Evolutionary conservation across 1,140 invertebrate genomes (phyloP), one percentile per base, ranked within the genome.

Genomic region (Penaeus indicus): DNA sequence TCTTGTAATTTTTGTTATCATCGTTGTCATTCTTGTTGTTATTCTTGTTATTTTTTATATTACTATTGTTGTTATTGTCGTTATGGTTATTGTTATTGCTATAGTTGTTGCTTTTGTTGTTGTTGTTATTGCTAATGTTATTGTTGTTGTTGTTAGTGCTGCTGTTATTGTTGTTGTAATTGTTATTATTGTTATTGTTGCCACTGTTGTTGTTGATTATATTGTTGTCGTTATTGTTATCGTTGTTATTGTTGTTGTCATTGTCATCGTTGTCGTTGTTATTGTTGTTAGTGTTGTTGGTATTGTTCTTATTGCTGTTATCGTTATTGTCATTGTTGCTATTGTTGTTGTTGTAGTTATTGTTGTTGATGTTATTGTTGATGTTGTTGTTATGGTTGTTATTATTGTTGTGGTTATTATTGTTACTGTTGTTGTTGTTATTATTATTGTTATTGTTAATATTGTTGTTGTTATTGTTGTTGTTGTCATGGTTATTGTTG

Each of bases 191-290:
- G 16, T 64, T 64, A n/a, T n/a, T n/a, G n/a, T n/a, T n/a, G n/a
- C n/a, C n/a, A 64, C n/a, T 64, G n/a, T 64, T 64, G n/a, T 64
- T 64, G n/a, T 64, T n/a, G n/a, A 64, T 64, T 18, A 18, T 64
- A 64, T 64, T 64, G n/a, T 64, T 64, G 63, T 64, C 16, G n/a
- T 64, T 18, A 64, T 64, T 64, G 16, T n/a, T n/a, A 64, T 64
- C n/a, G n/a, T 64, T 64, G n/a, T 64, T 64, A 64, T 64, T n/a
- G n/a, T 64, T 16, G n/a, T 18, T 64, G n/a, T 64, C n/a, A 64
- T 64, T 64, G n/a, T n/a, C n/a, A 64, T 64, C n/a, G n/a, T 64
- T n/a, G n/a, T 64, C n/a, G n/a, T 64, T 64, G n/a, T 64, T 64
- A 64, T 64, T 64, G n/a, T 64, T 64, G n/a, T 64, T 64, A 64